Evolutionary conservation across 2,888 invertebrate species (phyloP).

Genomic region (Empis stercorea): DNA sequence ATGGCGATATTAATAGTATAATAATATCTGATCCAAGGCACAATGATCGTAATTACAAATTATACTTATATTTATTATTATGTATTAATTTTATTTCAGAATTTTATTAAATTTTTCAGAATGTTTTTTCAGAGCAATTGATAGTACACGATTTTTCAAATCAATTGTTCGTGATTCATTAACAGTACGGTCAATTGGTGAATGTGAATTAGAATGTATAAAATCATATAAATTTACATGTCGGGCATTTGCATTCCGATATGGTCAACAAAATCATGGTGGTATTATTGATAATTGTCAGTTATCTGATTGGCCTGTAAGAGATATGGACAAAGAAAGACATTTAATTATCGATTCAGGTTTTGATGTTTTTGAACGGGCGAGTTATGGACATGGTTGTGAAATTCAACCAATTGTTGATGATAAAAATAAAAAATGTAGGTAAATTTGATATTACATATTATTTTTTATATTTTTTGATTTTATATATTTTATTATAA

Average conservation of each 20-base stretch:
- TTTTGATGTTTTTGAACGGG: slow-evolving; percentile 66
- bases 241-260: slow-evolving; percentile 65
- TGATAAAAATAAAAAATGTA: slow-evolving; percentile 36
- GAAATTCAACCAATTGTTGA: slow-evolving; percentile 49
- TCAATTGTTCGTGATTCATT: slow-evolving; percentile 51
- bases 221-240: slow-evolving; percentile 62
- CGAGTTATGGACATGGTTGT: slow-evolving; percentile 71
- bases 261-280: slow-evolving; percentile 50
- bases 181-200: slow-evolving; percentile 55
- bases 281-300: slow-evolving; percentile 62
- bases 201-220: slow-evolving; percentile 69
- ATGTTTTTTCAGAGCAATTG: slow-evolving; percentile 71
- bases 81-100: not conserved
- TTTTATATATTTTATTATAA: not conserved
- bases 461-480: slow-evolving; percentile 1
- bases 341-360: slow-evolving; percentile 48
- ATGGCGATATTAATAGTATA: slow-evolving; percentile 17
- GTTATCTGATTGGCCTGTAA: slow-evolving; percentile 57
- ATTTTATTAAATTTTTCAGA: slow-evolving; percentile 40
- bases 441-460: slow-evolving; percentile 11
- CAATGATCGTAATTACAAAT: slow-evolving; percentile 16
- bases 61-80: not conserved
- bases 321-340: slow-evolving; percentile 47
- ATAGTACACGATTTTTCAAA: slow-evolving; percentile 54
- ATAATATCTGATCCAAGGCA: slow-evolving; percentile 37